Conservation (phyloP, 1,140 invertebrate genomes). For the Calliphora vicina region DNA sequence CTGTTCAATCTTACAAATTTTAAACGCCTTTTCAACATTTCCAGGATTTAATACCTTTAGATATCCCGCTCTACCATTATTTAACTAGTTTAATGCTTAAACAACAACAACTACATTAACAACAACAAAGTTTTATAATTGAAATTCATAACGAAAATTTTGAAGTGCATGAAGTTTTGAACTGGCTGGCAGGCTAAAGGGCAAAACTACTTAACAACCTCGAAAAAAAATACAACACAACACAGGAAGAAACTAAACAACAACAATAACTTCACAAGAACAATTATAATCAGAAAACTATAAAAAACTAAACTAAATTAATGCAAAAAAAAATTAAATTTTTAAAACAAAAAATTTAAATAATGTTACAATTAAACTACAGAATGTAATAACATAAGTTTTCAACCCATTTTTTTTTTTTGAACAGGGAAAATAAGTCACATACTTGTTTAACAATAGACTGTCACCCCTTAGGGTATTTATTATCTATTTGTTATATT, state of each 20-base stretch:
- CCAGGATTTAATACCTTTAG: too few species aligned
- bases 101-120: not conserved
- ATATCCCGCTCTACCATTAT: too few species aligned
- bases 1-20: too few species aligned
- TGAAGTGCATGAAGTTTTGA: not conserved
- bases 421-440: not conserved
- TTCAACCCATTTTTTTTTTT: not conserved
- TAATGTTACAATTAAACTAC: not conserved
- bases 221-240: not conserved
- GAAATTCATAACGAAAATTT: constrained; percentile 3
- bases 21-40: too few species aligned
- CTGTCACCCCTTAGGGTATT: not conserved
- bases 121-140: constrained; percentile 5
- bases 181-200: not conserved
- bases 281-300: not conserved
- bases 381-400: not conserved
- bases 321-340: not conserved
- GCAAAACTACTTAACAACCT: constrained; percentile 3
- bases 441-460: not conserved
- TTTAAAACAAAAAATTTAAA: not conserved
- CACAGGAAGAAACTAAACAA: not conserved
- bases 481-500: not conserved
- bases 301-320: not conserved
- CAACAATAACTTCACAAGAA: not conserved
- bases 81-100: too few species aligned